Evolutionary conservation across 2,113 vertebrate genomes (phyloP).

Genomic region (Cheilinus undulatus): DNA sequence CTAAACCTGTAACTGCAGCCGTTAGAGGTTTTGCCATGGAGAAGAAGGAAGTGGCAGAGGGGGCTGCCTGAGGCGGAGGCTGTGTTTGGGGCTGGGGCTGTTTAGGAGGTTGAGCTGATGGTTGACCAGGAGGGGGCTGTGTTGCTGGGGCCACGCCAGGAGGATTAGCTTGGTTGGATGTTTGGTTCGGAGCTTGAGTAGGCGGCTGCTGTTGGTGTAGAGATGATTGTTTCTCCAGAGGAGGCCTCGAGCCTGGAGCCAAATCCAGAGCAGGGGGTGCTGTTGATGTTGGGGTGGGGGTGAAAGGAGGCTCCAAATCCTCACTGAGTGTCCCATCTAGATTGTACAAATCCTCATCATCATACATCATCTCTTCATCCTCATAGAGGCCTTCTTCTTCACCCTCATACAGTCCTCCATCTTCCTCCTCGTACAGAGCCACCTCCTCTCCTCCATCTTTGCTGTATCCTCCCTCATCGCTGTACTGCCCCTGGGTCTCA

Average conservation of each 20-base stretch:
- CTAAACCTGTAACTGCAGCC: conserved; percentile 79
- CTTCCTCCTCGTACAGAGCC: conserved; percentile 84
- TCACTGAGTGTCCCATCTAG: conserved; percentile 80
- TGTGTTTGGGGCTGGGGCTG: conserved; percentile 62
- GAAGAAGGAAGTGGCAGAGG: conserved; percentile 80
- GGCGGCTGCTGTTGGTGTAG: conserved; percentile 79
- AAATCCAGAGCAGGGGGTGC: conserved; percentile 54
- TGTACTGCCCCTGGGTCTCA: conserved; percentile 88
- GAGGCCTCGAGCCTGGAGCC: conserved; percentile 74
- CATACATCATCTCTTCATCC: conserved; percentile 82
- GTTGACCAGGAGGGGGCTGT: conserved; percentile 60
- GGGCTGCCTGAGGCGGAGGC: conserved; percentile 66
- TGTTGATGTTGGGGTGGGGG: conserved; percentile 79
- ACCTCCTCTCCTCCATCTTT: conserved; percentile 90
- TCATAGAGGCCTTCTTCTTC: conserved; percentile 82
- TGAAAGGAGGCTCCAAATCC: conserved; percentile 81
- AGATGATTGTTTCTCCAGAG: conserved; percentile 83
- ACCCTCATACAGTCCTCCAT: conserved; percentile 78
- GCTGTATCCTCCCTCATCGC: conserved; percentile 89
- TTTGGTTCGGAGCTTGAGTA: conserved; percentile 56
- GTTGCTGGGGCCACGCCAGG: conserved; percentile 45
- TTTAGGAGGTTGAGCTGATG: conserved; percentile 58
- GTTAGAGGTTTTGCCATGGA: conserved; percentile 85
- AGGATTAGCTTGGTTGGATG: conserved; percentile 62
- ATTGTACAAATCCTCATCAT: conserved; percentile 82